phyloP scores from a whole-genome alignment of 2,113 vertebrate genomes.

The Rana temporaria region DNA sequence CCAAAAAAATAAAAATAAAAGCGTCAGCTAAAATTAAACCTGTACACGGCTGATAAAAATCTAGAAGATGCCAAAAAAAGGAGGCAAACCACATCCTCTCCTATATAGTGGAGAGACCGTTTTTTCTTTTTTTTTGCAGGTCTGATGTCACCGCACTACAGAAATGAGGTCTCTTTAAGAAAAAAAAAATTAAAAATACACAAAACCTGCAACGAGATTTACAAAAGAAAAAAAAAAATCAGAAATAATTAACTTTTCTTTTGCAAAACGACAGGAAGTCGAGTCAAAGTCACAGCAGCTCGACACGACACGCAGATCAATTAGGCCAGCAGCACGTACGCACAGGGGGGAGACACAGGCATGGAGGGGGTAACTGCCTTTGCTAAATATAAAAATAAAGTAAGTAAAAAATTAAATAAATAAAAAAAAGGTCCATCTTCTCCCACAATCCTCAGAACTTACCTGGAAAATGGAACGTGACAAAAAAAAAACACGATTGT shows the following conservation, averaged over 20 bases:
- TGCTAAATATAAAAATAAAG: no score
- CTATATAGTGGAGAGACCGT: not conserved
- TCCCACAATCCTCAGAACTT: not conserved
- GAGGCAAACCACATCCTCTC: slow-evolving; percentile 17
- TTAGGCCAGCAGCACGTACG: not conserved
- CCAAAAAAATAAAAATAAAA: no score
- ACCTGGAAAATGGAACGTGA: not conserved
- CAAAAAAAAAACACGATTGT: no score
- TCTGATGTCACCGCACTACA: not conserved
- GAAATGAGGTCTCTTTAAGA: not conserved
- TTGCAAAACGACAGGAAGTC: not conserved
- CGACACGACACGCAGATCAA: not conserved
- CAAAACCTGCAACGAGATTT: not conserved
- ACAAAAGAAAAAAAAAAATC: not conserved
- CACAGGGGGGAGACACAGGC: not conserved
- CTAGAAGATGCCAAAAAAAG: not conserved
- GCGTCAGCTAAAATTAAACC: not conserved
- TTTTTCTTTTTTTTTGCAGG: no score
- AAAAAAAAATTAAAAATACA: not conserved
- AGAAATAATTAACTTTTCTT: not conserved
- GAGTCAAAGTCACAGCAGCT: not conserved
- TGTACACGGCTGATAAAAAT: not conserved
- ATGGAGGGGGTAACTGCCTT: not conserved
- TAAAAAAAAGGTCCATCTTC: not conserved
- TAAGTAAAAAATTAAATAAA: no score